These are phyloP conservation scores for Cephonodes hylas DNA, from an alignment of 2,888 invertebrate genomes.

Conservation along the genomic window DNA sequence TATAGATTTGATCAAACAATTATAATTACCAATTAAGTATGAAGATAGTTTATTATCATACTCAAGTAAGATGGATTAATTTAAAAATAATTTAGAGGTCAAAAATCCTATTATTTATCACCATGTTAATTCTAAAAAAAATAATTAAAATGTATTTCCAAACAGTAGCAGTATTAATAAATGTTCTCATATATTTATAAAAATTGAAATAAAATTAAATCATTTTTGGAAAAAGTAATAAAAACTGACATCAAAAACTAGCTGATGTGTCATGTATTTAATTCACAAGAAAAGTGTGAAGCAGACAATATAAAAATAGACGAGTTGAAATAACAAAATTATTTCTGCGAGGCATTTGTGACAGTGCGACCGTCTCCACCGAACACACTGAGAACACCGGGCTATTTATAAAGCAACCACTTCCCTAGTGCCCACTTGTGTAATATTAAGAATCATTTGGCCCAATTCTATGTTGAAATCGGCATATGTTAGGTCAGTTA, in stretches of 20 bases:
- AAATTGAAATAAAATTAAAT: background rate
- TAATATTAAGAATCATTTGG: slow-evolving; percentile 29
- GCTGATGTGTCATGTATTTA: background rate
- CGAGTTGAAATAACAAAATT: slow-evolving; percentile 42
- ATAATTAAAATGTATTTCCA: background rate
- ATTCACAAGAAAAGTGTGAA: slow-evolving; percentile 22
- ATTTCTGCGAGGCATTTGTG: slow-evolving; percentile 46
- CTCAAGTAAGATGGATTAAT: too few species aligned
- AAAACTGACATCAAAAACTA: background rate
- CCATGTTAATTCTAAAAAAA: background rate
- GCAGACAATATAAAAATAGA: slow-evolving; percentile 54
- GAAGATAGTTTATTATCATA: too few species aligned
- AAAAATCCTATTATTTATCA: background rate
- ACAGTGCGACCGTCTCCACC: slow-evolving; percentile 51
- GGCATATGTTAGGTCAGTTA: slow-evolving; percentile 26
- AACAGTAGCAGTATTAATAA: too few species aligned
- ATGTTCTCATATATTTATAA: background rate
- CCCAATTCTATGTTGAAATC: slow-evolving; percentile 20
- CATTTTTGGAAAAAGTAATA: background rate
- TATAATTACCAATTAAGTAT: too few species aligned
- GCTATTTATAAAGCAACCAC: slow-evolving; percentile 70
- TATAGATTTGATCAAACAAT: too few species aligned
- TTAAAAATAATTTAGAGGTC: background rate
- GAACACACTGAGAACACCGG: slow-evolving; percentile 39
- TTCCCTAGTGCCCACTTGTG: slow-evolving; percentile 48